A percentile compares a stretch with the other conserved stretches of the same genome.
Conservation (phyloP, 2,888 invertebrate species). For the Falcaria lacertinaria region DNA sequence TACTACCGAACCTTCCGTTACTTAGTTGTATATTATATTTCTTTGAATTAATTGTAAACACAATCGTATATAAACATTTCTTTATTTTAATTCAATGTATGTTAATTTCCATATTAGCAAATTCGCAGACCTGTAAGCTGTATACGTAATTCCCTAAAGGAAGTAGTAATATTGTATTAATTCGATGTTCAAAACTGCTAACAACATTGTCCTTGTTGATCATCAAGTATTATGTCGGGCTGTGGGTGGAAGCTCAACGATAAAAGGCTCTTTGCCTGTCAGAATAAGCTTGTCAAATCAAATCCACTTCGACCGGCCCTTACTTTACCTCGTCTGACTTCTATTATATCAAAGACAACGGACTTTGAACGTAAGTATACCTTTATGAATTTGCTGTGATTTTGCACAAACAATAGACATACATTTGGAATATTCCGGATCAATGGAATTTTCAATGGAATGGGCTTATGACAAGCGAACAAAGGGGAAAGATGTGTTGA, state of each 20-base stretch:
- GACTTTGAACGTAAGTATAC: not conserved
- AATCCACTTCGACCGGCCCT: slow-evolving; percentile 2
- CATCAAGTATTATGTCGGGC: not conserved
- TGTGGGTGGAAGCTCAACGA: not conserved
- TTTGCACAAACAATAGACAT: not conserved
- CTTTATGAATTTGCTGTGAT: not conserved
- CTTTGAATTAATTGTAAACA: too few relatives aligned
- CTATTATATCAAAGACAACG: slow-evolving; percentile 4
- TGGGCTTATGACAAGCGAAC: not conserved
- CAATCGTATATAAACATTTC: too few relatives aligned
- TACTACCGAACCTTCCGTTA: not conserved
- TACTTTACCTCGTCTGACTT: not conserved
- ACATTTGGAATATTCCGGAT: not conserved
- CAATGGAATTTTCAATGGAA: too few relatives aligned
- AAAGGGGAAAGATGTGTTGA: too few relatives aligned
- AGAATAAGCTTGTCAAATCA: slow-evolving; percentile 5
- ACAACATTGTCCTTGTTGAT: too few relatives aligned
- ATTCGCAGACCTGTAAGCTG: too few relatives aligned
- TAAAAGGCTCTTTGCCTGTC: slow-evolving; percentile 3
- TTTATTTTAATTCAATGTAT: too few relatives aligned
- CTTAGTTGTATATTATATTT: too few relatives aligned
- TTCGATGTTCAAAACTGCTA: too few relatives aligned
- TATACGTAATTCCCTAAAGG: too few relatives aligned
- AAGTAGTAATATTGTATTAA: too few relatives aligned
- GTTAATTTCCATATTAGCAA: too few relatives aligned